Base-by-base conservation (phyloP, 2,888 invertebrate genomes). In the Celastrina argiolus region DNA sequence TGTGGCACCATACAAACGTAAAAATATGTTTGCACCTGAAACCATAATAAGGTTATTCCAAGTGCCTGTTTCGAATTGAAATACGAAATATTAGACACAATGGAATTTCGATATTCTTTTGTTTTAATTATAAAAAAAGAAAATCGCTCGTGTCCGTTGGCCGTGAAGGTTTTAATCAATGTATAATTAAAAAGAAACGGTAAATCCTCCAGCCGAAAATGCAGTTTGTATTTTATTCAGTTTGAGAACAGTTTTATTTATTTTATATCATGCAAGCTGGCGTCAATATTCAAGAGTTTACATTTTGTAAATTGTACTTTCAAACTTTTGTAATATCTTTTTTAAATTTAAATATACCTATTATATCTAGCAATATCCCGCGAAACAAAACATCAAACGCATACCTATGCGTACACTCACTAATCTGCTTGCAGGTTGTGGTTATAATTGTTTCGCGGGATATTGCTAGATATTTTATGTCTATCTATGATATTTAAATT, bases 141-240 rank as follows among this genome's bases (percentile, higher is more conserved):
- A 51, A 68, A 45, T 18, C 45, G 18, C 16, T 67, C 22, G 56
- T 64, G 56, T 64, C 16, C 65, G 26, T n/a, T 59, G 14, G 39
- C 45, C 58, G 45, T 51, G 51, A 65, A 67, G 56, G 22, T 68
- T 71, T 67, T 70, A 70, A 70, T 71, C 66, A 70, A 70, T 68
- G 34, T 12, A 18, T 12, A 59, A 59, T 58, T 59, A 34, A 59
- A 36, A 36, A 36, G 36, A 59, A 59, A 59, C 16, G 18, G 18
- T n/a, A n/a, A 63, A 28, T 64, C 56, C 2, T 31, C n/a, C 28
- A 28, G 31, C 42, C 65, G 36, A 42, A 67, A 42, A 59, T 3
- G 18, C 8, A 10, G 8, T 16, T 16, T 10, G 1, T 18, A 18
- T 45, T 18, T 18, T 18, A 18, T 42, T 16, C 8, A 6, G 42